These are phyloP conservation scores for Lasioglossum calceatum DNA, from an alignment of 2,888 invertebrate species.

Conservation along the genomic window DNA sequence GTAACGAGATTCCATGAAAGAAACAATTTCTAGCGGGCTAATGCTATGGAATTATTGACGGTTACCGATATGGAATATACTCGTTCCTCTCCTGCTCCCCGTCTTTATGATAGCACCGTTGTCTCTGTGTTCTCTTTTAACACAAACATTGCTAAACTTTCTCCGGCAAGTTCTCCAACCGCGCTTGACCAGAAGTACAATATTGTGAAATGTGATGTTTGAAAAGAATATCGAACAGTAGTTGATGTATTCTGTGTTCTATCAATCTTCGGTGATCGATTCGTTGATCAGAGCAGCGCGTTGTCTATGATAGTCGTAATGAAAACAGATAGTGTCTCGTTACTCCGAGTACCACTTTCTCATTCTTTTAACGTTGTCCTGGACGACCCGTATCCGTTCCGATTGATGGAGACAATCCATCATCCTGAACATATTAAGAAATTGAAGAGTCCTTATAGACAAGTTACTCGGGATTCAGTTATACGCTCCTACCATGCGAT, in stretches of 20 bases:
- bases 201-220: neutral
- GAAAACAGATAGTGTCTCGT: neutral
- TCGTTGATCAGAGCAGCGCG: neutral
- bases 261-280: neutral
- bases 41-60: constrained; percentile 37
- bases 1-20: constrained; percentile 37
- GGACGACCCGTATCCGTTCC: neutral
- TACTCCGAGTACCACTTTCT: neutral
- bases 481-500: neutral
- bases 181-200: neutral
- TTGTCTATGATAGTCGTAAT: neutral
- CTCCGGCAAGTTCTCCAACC: neutral
- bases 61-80: constrained; percentile 27
- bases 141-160: constrained; percentile 9
- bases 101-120: constrained; percentile 3
- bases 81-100: constrained; percentile 1
- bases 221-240: neutral
- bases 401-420: constrained; percentile 1
- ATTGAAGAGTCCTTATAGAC: neutral
- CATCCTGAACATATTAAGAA: constrained; percentile 1
- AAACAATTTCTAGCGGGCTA: constrained; percentile 34
- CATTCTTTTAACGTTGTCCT: neutral
- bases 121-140: constrained; percentile 3
- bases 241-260: neutral
- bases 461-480: constrained; percentile 1